phyloP scores from a whole-genome alignment of 2,113 vertebrate species.

The Urocolius indicus region DNA sequence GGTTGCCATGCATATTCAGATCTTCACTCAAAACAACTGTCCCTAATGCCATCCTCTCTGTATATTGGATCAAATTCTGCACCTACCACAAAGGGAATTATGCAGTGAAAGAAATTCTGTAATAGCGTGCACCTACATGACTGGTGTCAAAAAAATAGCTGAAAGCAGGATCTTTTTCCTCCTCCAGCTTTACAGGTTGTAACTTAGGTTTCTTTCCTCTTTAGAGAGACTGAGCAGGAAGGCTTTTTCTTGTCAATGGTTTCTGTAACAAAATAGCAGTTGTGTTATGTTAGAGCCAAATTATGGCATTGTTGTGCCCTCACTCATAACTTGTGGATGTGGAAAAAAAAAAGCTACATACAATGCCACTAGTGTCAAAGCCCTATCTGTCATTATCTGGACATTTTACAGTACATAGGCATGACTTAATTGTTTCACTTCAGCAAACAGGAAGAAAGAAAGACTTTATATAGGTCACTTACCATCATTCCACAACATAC shows the following conservation, averaged over 20 bases:
- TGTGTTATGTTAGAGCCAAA: neutral
- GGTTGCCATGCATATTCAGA: neutral
- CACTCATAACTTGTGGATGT: neutral
- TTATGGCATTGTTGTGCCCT: neutral
- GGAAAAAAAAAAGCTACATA: neutral
- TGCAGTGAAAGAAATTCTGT: neutral
- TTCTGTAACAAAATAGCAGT: slow-evolving; percentile 28
- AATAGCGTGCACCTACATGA: neutral
- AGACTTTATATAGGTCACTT: neutral
- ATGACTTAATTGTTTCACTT: neutral
- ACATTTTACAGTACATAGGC: neutral
- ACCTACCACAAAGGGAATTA: neutral
- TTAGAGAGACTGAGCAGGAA: neutral
- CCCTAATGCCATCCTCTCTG: neutral
- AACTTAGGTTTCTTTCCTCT: slow-evolving; percentile 2
- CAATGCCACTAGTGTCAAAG: neutral
- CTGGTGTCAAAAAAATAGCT: neutral
- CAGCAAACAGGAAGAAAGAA: neutral
- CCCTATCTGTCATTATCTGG: neutral
- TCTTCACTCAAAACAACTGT: neutral
- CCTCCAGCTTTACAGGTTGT: neutral
- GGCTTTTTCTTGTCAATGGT: neutral
- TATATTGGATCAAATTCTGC: neutral
- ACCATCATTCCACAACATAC: neutral
- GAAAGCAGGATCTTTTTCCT: slow-evolving; percentile 5